Conservation (phyloP, 1,140 invertebrate species). For the roundworm (Caenorhabditis elegans) region WBcel235 BX284605.5:5866501-5867000, state of each 20-base stretch:
- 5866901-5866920: constrained; percentile 60
- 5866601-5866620: too few relatives aligned
- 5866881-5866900: constrained; percentile 61
- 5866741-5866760: constrained; percentile 59
- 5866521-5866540: too few relatives aligned
- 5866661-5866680: neutral
- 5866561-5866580: too few relatives aligned
- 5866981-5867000: neutral
- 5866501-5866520: too few relatives aligned
- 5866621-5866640: too few relatives aligned
- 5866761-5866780: constrained; percentile 60
- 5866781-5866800: constrained; percentile 59
- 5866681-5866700: constrained; percentile 37
- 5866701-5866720: constrained; percentile 19
- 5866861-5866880: constrained; percentile 59
- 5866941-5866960: constrained; percentile 62
- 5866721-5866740: constrained; percentile 60
- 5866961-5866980: constrained; percentile 56
- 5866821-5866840: constrained; percentile 64
- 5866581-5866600: too few relatives aligned
- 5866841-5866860: constrained; percentile 67
- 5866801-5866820: constrained; percentile 62
- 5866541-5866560: too few relatives aligned
- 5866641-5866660: neutral
- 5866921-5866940: constrained; percentile 61